Evolutionary conservation across 2,888 invertebrate species (phyloP), one percentile per base, ranked within the genome.

Genomic region (Eledona agricola): DNA sequence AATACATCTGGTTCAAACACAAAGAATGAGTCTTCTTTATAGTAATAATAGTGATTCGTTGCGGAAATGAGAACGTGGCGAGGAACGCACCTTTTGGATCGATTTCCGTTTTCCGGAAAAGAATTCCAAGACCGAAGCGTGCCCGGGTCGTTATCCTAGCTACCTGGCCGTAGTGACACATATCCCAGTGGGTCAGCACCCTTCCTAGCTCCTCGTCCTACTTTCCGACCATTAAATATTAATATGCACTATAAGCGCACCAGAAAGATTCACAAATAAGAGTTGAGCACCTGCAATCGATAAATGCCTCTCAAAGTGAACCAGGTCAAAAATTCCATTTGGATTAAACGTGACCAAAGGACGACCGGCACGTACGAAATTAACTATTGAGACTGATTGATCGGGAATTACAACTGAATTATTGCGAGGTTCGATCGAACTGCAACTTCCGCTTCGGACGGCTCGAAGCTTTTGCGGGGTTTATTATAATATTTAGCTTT

Each of bases 211-310:
- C n/a, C n/a, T n/a, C n/a, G 42, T 11, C 42, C 42, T 28, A 42
- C 42, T 42, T 42, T 10, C 20, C 5, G 15, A 9, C 12, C 42
- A 42, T 42, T 42, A 42, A 42, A 42, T 42, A 42, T 42, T 42
- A 42, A 42, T 42, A 28, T 16, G 10, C 9, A 11, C 13, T 23
- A 9, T 15, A 11, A 20, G 11, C 13, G 25, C 38, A 16, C 25
- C 16, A n/a, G 42, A 25, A 42, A 42, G 42, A 42, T 42, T 42
- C 42, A 28, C 42, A 42, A 29, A 29, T 42, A 42, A 42, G 19
- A 11, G 28, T 26, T 22, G n/a, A 19, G 4, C 42, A 42, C 42
- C 42, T 42, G 28, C n/a, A 12, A 42, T 42, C 42, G 17, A 42
- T 42, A 42, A 42, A 42, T 42, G 25, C 42, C 42, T 29, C n/a